Base-by-base conservation (phyloP, 2,797 vertebrate genomes). In the Strix occidentalis region DNA sequence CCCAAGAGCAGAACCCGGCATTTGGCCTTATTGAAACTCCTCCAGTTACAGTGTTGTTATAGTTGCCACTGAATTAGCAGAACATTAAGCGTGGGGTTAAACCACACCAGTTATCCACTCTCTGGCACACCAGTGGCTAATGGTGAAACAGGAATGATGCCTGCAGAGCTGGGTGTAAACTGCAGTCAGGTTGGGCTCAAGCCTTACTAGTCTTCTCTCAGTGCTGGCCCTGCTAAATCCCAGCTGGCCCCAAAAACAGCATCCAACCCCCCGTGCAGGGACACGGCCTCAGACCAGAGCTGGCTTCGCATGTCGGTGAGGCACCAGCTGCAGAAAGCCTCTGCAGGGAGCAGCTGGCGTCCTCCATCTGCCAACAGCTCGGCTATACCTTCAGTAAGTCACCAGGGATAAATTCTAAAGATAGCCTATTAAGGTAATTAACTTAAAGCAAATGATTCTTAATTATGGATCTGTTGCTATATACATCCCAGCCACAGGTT, bases 401-500 rank as follows among this genome's bases (percentile, higher is more conserved):
- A 94, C 92, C 68, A 54, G 95, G 96, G 96, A 96, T 20, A 33
- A 26, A 89, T 80, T 65, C 53, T 1, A 21, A 79, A 92, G 81
- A 83, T 5, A 77, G 71, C 76, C 78, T 54, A 74, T 93, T 90
- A 88, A 85, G 81, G 69, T 95, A 96, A 95, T 95, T 95, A 96
- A 92, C 81, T 93, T 70, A 46, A 57, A 56, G 71, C 72, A 63
- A 88, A 75, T 2, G 46, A 66, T 58, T 84, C 90, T 94, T 96
- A 96, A 91, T 95, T 95, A 96, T n/a, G 83, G 58, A 79, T 60
- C 64, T 50, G 77, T 94, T 63, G 17, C 87, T 70, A 92, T 16
- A 65, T 8, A 46, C 74, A 69, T 65, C 50, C 61, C 66, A 90
- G 77, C 46, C 54, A 90, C 78, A 95, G 87, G 91, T 91, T 57